Base-by-base conservation (phyloP, 2,113 vertebrate species). In the Bucco capensis region DNA sequence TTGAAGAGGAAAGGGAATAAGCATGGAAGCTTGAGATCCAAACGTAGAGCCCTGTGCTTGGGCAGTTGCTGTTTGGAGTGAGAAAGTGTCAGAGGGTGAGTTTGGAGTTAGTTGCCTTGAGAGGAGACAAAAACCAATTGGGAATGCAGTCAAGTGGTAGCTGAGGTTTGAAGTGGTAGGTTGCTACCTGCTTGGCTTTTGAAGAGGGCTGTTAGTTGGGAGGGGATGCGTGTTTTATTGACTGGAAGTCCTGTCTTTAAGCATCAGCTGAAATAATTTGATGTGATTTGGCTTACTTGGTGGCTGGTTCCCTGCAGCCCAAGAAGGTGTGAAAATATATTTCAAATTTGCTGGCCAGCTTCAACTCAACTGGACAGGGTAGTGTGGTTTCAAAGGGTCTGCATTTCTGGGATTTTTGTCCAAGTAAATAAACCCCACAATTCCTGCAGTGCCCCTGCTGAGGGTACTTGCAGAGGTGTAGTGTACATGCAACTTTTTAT, bases 161-260 rank as follows among this genome's bases (percentile, higher is more conserved):
- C 51, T 93, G 91, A 81, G 65, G 44, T 51, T 86, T 47, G 69
- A 81, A 81, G 61, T 40, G 61, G 2, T 51, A 33, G 44, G 47
- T 67, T 94, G 53, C 50, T 95, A 66, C 75, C 60, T 91, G 65
- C 54, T 70, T 93, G 67, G 46, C 66, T 92, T 92, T 81, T 80
- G 51, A 64, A 67, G 56, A 42, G 15, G 35, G 14, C 44, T 14
- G 1, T 83, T 75, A 42, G 30, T 86, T 75, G 2, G 3, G 64
- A 82, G 25, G 31, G 27, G 37, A 28, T 38, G 11, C 47, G 88
- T 88, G 22, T 70, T 92, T 85, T 92, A 38, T 89, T 40, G 31
- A 46, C 72, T 81, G 0, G 13, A 38, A 62, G 37, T 61, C 37
- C 53, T 78, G 27, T 67, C 53, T 79, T 91, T 56, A 78, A 70